Evolutionary conservation across 1,140 invertebrate species (phyloP).

Genomic region (Eciton burchellii): DNA sequence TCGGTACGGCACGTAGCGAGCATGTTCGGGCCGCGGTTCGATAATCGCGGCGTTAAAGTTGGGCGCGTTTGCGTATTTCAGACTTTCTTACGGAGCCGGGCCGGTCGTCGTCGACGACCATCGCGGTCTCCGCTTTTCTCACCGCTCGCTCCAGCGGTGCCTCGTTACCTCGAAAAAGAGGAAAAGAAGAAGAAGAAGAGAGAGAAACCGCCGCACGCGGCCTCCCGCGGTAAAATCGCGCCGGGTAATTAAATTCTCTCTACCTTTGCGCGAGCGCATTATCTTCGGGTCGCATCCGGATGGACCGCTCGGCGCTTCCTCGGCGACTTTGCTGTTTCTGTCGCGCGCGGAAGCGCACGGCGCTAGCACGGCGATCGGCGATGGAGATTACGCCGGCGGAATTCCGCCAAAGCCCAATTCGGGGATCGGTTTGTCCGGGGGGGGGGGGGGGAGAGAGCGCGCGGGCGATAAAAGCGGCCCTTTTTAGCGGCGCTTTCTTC

Average conservation of each 20-base stretch:
- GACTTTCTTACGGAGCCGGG: constrained; percentile 45
- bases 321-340: no score
- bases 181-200: constrained; percentile 25
- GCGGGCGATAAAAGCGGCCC: neutral
- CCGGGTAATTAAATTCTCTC: constrained; percentile 60
- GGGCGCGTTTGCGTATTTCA: constrained; percentile 49
- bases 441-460: neutral
- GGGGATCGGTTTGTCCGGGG: neutral
- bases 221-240: constrained; percentile 34
- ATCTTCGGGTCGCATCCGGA: neutral
- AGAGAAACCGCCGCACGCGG: neutral
- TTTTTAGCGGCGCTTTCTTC: constrained; percentile 3
- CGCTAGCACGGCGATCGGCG: neutral
- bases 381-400: constrained; percentile 18
- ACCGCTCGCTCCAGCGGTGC: neutral
- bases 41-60: constrained; percentile 48
- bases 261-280: constrained; percentile 9
- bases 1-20: neutral
- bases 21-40: constrained; percentile 36
- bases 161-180: no score
- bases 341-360: no score
- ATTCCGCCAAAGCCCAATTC: neutral
- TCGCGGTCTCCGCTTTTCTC: neutral
- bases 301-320: no score
- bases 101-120: neutral